These are phyloP conservation scores for Melanogrammus aeglefinus DNA, from an alignment of 2,797 vertebrate genomes.

Conservation along the genomic window DNA sequence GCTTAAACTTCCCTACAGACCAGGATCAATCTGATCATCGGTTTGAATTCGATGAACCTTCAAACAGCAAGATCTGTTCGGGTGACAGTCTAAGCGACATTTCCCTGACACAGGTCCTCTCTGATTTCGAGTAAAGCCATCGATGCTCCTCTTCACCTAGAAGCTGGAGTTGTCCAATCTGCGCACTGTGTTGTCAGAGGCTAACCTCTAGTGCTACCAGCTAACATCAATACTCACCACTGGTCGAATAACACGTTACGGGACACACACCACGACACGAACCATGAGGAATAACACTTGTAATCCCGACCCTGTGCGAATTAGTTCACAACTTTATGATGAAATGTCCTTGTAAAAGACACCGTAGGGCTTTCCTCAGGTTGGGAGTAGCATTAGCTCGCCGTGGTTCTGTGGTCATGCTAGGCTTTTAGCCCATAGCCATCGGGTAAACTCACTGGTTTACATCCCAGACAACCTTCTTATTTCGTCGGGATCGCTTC, in stretches of 20 bases:
- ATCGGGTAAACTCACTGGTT: neutral
- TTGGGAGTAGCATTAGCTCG: neutral
- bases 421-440: neutral
- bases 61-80: neutral
- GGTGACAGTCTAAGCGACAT: neutral
- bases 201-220: neutral
- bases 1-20: neutral
- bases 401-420: neutral
- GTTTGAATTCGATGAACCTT: neutral
- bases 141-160: constrained; percentile 60
- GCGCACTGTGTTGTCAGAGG: constrained; percentile 45
- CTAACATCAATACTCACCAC: neutral
- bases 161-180: constrained; percentile 43
- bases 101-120: neutral
- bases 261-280: neutral
- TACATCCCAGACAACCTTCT: neutral
- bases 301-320: neutral
- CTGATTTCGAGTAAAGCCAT: neutral
- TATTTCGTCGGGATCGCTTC: neutral
- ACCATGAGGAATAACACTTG: neutral
- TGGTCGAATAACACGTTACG: neutral
- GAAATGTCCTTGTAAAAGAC: neutral
- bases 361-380: neutral
- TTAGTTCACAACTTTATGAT: neutral
- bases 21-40: neutral